These are phyloP conservation scores for Liposcelis brunnea DNA, from an alignment of 2,888 invertebrate genomes.

Conservation along the genomic window DNA sequence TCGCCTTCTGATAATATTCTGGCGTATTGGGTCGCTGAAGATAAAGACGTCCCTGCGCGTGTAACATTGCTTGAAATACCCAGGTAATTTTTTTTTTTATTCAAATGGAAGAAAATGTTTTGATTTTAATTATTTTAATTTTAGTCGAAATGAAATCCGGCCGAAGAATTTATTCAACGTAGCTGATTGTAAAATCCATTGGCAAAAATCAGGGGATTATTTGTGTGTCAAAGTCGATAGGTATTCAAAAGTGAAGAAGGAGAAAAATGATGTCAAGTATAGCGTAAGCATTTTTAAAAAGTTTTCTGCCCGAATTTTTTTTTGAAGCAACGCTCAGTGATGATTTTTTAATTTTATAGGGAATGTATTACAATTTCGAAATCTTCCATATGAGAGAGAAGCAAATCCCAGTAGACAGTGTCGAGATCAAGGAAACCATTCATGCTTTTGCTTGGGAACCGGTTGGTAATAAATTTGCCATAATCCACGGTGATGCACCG, in stretches of 20 bases:
- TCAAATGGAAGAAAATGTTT: not conserved
- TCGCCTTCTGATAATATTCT: slow-evolving; percentile 92
- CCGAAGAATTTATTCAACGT: slow-evolving; percentile 96
- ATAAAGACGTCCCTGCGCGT: slow-evolving; percentile 88
- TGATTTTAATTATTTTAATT: slow-evolving; percentile 14
- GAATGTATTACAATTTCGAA: slow-evolving; percentile 97
- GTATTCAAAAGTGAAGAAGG: slow-evolving; percentile 80
- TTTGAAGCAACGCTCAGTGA: too few relatives aligned
- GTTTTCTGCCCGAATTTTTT: too few relatives aligned
- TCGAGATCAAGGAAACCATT: slow-evolving; percentile 85
- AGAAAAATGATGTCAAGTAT: slow-evolving; percentile 85
- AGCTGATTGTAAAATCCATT: slow-evolving; percentile 94
- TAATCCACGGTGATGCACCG: slow-evolving; percentile 82
- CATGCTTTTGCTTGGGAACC: slow-evolving; percentile 98
- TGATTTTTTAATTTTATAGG: slow-evolving; percentile 28
- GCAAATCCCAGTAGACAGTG: slow-evolving; percentile 91
- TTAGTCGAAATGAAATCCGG: slow-evolving; percentile 59
- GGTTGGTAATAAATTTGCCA: slow-evolving; percentile 85
- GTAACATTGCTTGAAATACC: slow-evolving; percentile 88
- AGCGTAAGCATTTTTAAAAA: slow-evolving; percentile 34
- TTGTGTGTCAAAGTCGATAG: slow-evolving; percentile 89
- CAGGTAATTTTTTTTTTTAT: slow-evolving; percentile 28
- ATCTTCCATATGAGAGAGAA: slow-evolving; percentile 98
- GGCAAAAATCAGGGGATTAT: slow-evolving; percentile 97
- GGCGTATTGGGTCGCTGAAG: slow-evolving; percentile 97